phyloP scores from a whole-genome alignment of 2,113 vertebrate species.

The Uropsilus gracilis region DNA sequence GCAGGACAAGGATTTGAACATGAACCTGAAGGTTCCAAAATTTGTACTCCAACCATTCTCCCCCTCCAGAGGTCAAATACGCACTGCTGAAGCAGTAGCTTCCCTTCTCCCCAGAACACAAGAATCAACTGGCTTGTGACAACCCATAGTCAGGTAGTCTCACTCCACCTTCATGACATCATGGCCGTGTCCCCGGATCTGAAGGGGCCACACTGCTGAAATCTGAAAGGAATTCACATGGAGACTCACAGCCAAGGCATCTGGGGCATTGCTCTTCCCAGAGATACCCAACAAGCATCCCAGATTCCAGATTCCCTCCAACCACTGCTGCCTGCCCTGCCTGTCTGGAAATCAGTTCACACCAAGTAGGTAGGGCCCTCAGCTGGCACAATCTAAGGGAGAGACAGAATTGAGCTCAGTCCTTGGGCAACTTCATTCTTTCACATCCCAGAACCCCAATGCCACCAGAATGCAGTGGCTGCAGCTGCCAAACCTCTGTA shows the following conservation, averaged over 20 bases:
- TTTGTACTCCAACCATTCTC: neutral
- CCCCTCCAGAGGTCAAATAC: neutral
- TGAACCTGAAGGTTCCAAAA: neutral
- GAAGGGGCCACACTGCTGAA: neutral
- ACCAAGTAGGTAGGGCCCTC: neutral
- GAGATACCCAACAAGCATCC: neutral
- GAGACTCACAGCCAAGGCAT: neutral
- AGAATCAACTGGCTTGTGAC: neutral
- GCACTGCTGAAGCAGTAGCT: neutral
- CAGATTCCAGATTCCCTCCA: neutral
- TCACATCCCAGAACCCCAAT: neutral
- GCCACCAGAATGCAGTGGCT: neutral
- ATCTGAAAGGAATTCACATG: neutral
- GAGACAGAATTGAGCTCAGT: neutral
- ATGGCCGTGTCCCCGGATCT: neutral
- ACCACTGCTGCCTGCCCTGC: neutral
- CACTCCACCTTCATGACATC: neutral
- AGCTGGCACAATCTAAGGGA: neutral
- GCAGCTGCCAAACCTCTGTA: neutral
- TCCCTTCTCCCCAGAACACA: neutral
- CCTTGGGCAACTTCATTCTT: neutral
- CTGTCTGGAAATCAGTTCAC: neutral
- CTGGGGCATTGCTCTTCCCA: neutral
- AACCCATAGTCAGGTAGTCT: neutral
- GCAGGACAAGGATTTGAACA: neutral